Evolutionary conservation across 2,888 invertebrate genomes (phyloP).

Genomic region (Torymus tubicola): DNA sequence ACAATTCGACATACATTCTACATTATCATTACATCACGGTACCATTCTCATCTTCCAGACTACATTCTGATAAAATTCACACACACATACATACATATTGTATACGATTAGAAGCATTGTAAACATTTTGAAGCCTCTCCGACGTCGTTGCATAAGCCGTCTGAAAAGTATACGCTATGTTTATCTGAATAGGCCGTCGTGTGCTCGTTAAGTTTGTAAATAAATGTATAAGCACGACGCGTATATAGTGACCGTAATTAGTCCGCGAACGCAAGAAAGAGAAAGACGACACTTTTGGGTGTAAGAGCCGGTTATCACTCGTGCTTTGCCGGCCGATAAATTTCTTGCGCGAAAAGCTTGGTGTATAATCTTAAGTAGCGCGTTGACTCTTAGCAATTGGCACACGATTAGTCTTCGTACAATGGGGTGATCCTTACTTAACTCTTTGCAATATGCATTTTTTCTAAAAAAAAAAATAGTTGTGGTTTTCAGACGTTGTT

Average conservation of each 20-base stretch:
- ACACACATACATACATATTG: too few species aligned
- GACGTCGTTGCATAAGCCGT: constrained; percentile 3
- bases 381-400: constrained; percentile 26
- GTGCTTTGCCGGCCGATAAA: neutral
- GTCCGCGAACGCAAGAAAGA: neutral
- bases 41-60: neutral
- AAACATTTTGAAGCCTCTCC: constrained; percentile 14
- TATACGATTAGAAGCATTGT: neutral
- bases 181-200: too few species aligned
- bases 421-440: neutral
- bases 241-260: neutral
- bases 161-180: neutral
- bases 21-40: constrained; percentile 16
- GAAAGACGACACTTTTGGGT: constrained; percentile 1
- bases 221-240: too few species aligned
- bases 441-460: neutral
- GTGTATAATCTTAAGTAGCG: constrained; percentile 10
- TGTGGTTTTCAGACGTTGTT: neutral
- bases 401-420: constrained; percentile 6
- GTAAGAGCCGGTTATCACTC: constrained; percentile 12
- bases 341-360: constrained; percentile 15
- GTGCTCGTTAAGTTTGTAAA: too few species aligned
- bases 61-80: constrained; percentile 16
- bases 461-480: neutral
- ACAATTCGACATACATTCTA: constrained; percentile 18